Evolutionary conservation across 2,888 invertebrate species (phyloP), one percentile per base, ranked within the genome.

Genomic region (Ophioninae sp.): DNA sequence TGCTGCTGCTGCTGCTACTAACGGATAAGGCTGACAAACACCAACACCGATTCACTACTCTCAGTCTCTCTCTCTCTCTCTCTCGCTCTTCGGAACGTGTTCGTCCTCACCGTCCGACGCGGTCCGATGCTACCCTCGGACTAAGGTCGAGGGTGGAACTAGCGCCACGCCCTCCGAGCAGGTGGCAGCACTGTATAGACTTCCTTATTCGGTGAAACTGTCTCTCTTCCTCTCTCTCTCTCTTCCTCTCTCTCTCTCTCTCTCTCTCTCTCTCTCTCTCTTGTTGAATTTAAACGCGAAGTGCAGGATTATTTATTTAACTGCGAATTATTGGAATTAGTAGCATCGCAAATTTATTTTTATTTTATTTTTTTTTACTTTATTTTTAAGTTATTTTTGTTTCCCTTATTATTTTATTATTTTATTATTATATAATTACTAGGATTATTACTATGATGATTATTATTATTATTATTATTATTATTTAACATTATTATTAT

Each of bases 131-230:
- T 89, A 88, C 89, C 89, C 88, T 90, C 86, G 85, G 81, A 91
- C 91, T 86, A 82, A 81, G 87, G 72, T 84, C 84, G 69, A 81
- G 77, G 78, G 85, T 85, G 80, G 84, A 89, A 87, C 89, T 90
- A 88, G 90, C 91, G 90, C 91, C 91, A 91, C 91, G 91, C 91
- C 91, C 91, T 91, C 90, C 88, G 84, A 85, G 87, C 87, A 90
- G 91, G 87, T 87, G 88, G 88, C 88, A 88, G 86, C 88, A 88
- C 88, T 67, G 81, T 44, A 81, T 82, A 73, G 75, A 20, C 65
- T 44, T 23, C 68, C 44, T 59, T 68, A 37, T 57, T 59, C 13
- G 5, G 23, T 57, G 39, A 72, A 65, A 64, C 72, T 56, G 82
- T 62, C 82, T 75, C 57, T 68, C 57, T 61, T 41, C 56, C 39